phyloP scores from a whole-genome alignment of 2,797 vertebrate species.

The Rhadinocentrus ornatus region DNA sequence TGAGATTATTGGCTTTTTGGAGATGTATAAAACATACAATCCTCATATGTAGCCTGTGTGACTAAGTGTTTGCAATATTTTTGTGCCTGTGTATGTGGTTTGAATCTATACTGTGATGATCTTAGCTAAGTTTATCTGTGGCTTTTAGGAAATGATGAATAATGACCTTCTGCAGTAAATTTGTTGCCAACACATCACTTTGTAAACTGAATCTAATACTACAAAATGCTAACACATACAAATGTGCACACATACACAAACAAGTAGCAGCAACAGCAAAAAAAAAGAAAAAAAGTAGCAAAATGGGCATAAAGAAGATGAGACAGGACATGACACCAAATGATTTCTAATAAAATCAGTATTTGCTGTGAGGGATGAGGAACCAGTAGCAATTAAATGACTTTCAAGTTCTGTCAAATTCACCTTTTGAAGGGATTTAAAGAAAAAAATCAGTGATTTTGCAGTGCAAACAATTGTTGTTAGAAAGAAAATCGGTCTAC shows the following conservation, averaged over 20 bases:
- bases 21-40: constrained; percentile 20
- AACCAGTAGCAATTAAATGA: constrained; percentile 66
- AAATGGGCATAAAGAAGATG: constrained; percentile 27
- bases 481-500: neutral
- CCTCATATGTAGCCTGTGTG: constrained; percentile 9
- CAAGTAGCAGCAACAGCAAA: too few relatives aligned
- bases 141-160: constrained; percentile 55
- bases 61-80: constrained; percentile 16
- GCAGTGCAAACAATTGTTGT: neutral
- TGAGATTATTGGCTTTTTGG: constrained; percentile 28
- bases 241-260: constrained; percentile 2
- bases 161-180: constrained; percentile 50
- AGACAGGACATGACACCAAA: constrained; percentile 33
- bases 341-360: constrained; percentile 61
- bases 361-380: constrained; percentile 56
- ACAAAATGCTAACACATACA: constrained; percentile 11
- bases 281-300: constrained; percentile 15
- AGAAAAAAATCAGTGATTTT: constrained; percentile 42
- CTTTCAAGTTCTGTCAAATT: constrained; percentile 58
- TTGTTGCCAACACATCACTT: constrained; percentile 53
- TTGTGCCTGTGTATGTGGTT: constrained; percentile 6
- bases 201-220: constrained; percentile 36
- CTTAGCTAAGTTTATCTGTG: constrained; percentile 48
- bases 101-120: constrained; percentile 39
- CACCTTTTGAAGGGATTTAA: constrained; percentile 66